Percentiles rank a stretch among this genome's conserved stretches.
phyloP scores from a whole-genome alignment of 2,113 vertebrate species.

The Physeter macrocephalus region DNA sequence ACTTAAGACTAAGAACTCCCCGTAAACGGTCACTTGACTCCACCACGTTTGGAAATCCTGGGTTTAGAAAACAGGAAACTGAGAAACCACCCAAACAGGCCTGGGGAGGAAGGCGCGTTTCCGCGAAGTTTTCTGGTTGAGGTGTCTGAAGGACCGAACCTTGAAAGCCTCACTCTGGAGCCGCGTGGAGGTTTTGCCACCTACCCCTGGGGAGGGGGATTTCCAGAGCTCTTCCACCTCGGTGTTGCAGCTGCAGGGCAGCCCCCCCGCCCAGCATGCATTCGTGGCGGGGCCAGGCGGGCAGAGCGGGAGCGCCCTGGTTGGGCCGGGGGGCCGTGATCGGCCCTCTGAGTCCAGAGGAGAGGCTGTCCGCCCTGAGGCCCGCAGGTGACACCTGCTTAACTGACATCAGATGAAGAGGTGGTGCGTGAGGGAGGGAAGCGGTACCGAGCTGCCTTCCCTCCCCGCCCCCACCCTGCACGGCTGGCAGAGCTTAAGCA shows the following conservation, averaged over 20 bases:
- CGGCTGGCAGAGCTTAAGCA: fast-evolving
- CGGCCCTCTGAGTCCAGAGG: background rate
- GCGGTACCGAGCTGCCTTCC: background rate
- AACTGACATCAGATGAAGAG: background rate
- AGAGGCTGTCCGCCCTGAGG: background rate
- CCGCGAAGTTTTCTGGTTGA: background rate
- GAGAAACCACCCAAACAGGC: background rate
- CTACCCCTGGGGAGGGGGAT: background rate
- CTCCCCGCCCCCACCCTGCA: background rate
- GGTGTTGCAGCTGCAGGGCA: background rate
- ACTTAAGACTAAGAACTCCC: background rate
- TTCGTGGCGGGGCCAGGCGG: background rate
- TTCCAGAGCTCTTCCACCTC: background rate
- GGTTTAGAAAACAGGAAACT: background rate
- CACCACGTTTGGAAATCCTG: background rate
- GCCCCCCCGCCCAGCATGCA: fast-evolving
- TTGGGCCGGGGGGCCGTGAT: background rate
- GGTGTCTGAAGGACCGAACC: background rate
- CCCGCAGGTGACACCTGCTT: background rate
- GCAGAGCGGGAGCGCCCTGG: fast-evolving
- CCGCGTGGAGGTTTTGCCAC: background rate
- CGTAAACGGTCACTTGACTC: background rate
- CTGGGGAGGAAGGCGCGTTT: background rate
- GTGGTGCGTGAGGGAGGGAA: background rate
- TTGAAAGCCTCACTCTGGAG: background rate